Evolutionary conservation across 2,797 vertebrate genomes (phyloP), one percentile per base, ranked within the genome.

Genomic region (Dallia pectoralis): DNA sequence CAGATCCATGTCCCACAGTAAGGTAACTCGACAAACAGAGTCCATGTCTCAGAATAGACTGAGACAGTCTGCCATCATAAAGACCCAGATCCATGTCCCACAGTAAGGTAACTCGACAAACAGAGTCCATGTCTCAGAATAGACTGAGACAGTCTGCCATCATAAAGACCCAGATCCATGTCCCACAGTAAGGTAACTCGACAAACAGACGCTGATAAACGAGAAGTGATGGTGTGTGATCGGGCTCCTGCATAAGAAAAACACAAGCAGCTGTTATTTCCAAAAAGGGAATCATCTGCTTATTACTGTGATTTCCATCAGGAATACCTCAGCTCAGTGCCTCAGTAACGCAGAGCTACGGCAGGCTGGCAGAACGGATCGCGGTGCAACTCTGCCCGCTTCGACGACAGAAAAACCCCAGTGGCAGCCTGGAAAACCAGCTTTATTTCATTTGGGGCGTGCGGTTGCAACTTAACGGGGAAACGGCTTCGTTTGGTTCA

Each of bases 181-280:
- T 76, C 73, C 72, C 74, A 74, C 32, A 29, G 73, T 71, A 48
- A 53, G 51, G 29, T 63, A 48, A 53, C 61, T 32, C 59, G 71
- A 77, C 77, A 80, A 89, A 87, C 88, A 91, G 87, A 85, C 89
- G 89, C 88, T 87, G 88, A 90, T 77, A 87, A 87, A 87, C 59
- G 69, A 89, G 81, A 79, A 89, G 79, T 79, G 88, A 88, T 75
- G 70, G 80, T 56, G 79, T 71, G 73, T 77, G 84, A 84, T 82
- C 82, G 82, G 79, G 79, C 76, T 72, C 72, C 84, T 70, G 73
- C 76, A 77, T 87, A 81, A 85, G 72, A 87, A 86, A 88, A 88
- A 89, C 82, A 86, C 82, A 78, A 78, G 65, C 91, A 91, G 88
- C 88, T 92, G 90, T 87, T 90, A 78, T 87, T 89, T 89, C 87